phyloP scores from a whole-genome alignment of 2,797 vertebrate species.

The Cynodonichthys magdalenae region DNA sequence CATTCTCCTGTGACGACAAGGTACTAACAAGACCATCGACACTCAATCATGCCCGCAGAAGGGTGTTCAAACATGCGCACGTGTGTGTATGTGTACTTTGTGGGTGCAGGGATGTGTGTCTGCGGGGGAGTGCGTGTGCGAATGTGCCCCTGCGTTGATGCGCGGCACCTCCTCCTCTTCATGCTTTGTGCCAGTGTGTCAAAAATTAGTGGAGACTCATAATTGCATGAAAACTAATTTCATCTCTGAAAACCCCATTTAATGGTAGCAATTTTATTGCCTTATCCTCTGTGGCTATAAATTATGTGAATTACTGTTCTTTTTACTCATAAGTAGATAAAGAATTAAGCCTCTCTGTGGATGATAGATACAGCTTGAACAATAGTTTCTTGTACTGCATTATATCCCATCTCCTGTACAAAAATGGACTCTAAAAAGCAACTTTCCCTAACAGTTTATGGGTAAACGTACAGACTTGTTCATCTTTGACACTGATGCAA shows the following conservation, averaged over 20 bases:
- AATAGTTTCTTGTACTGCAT: constrained; percentile 50
- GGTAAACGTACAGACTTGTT: constrained; percentile 8
- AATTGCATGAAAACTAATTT: constrained; percentile 80
- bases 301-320: constrained; percentile 69
- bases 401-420: constrained; percentile 25
- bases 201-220: constrained; percentile 72
- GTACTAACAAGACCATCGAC: constrained; percentile 68
- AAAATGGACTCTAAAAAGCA: constrained; percentile 33
- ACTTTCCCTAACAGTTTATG: constrained; percentile 25
- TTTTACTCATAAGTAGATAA: constrained; percentile 61
- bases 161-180: constrained; percentile 41
- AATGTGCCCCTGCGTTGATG: constrained; percentile 15
- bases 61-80: constrained; percentile 19
- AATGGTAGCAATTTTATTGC: constrained; percentile 71
- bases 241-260: constrained; percentile 74
- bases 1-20: constrained; percentile 67
- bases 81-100: background rate
- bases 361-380: constrained; percentile 68
- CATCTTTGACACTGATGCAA: constrained; percentile 13
- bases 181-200: constrained; percentile 61
- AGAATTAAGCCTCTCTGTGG: constrained; percentile 60
- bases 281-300: constrained; percentile 67
- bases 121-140: constrained; percentile 17
- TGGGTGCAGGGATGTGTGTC: constrained; percentile 28
- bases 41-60: constrained; percentile 55